These are phyloP conservation scores for Atrina japonica DNA, from an alignment of 2,888 invertebrate genomes.

Conservation along the genomic window DNA sequence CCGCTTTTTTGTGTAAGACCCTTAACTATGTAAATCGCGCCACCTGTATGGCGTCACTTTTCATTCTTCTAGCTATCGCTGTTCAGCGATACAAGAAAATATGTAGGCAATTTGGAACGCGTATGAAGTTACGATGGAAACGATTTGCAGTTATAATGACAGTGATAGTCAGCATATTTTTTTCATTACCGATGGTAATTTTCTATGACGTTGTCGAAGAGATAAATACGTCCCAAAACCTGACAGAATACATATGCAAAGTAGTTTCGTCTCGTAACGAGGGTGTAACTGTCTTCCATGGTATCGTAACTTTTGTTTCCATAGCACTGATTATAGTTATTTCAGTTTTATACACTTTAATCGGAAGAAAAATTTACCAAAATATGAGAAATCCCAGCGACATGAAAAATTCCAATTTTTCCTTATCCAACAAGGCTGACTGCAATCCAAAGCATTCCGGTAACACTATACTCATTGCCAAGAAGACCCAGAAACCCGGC, in stretches of 20 bases:
- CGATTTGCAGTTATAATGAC: conserved; percentile 2
- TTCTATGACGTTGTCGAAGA: conserved; percentile 1
- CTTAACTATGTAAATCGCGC: conserved; percentile 18
- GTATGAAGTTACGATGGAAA: conserved; percentile 16
- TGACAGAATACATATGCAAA: conserved; percentile 6
- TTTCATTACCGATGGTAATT: conserved; percentile 4
- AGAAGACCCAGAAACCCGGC: background rate
- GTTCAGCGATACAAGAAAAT: conserved; percentile 29
- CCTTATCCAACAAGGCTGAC: background rate
- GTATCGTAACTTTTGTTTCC: background rate
- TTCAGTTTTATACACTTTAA: conserved; percentile 5
- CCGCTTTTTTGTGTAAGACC: background rate
- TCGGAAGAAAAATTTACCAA: conserved; percentile 6
- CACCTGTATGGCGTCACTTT: conserved; percentile 1
- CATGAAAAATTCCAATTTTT: background rate
- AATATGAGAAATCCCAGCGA: conserved; percentile 4
- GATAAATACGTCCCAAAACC: background rate
- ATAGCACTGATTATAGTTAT: background rate
- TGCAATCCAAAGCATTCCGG: too few relatives aligned
- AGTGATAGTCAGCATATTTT: background rate
- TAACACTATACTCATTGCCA: background rate
- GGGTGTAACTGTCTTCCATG: background rate
- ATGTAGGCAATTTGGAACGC: background rate
- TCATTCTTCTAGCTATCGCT: conserved; percentile 9
- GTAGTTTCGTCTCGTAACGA: background rate